Percentiles rank a stretch among this genome's conserved stretches.
phyloP scores from a whole-genome alignment of 2,113 vertebrate genomes.

The Platysteira castanea region DNA sequence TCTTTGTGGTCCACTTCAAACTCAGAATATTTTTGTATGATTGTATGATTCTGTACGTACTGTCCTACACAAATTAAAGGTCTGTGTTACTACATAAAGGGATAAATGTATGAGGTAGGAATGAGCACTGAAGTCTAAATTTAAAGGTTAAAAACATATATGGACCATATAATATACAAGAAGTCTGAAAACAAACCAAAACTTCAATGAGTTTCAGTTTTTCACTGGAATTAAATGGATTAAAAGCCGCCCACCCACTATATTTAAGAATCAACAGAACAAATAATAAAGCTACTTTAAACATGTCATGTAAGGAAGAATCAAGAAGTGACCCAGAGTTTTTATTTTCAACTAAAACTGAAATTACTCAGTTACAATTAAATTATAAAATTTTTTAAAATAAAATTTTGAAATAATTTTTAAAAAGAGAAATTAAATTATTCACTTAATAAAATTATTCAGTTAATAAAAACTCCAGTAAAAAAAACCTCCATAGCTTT shows the following conservation, averaged over 20 bases:
- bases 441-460: background rate
- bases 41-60: background rate
- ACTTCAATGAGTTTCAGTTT: background rate
- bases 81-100: background rate
- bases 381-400: background rate
- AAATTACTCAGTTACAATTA: background rate
- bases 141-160: background rate
- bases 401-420: background rate
- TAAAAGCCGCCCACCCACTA: fast-evolving
- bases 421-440: background rate
- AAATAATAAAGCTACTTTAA: background rate
- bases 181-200: background rate
- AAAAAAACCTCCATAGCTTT: background rate
- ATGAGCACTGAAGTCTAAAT: background rate
- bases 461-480: background rate
- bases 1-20: background rate
- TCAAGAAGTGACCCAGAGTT: background rate
- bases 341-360: background rate
- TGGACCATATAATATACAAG: background rate
- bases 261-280: background rate
- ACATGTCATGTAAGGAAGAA: background rate
- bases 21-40: background rate
- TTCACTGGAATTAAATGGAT: background rate
- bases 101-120: background rate
- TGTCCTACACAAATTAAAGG: background rate